Conservation (phyloP, 2,113 vertebrate genomes). For the Nanorana parkeri region DNA sequence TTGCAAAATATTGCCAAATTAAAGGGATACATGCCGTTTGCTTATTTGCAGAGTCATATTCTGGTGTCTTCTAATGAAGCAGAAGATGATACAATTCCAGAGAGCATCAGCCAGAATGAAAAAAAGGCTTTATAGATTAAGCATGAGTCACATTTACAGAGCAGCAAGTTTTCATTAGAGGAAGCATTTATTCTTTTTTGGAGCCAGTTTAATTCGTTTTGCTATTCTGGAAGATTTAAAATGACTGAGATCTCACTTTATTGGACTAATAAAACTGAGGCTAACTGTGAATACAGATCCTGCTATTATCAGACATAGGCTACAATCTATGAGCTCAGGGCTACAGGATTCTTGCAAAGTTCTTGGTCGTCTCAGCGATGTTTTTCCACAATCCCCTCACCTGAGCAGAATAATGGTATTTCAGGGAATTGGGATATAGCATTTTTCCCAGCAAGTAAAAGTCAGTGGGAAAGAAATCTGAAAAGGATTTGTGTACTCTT, state of each 20-base stretch:
- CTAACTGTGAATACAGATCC: neutral
- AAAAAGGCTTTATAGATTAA: no score
- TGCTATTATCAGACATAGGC: neutral
- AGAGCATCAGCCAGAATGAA: no score
- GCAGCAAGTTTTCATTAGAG: no score
- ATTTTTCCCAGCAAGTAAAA: conserved; percentile 38
- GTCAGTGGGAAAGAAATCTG: conserved; percentile 20
- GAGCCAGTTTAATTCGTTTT: conserved; percentile 24
- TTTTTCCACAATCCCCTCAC: conserved; percentile 1
- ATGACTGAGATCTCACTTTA: conserved; percentile 5
- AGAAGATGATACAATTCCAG: no score
- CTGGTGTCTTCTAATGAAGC: no score
- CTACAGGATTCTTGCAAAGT: neutral
- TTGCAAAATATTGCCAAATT: no score
- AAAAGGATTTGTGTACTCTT: conserved; percentile 41
- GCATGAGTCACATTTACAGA: no score
- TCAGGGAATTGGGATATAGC: conserved; percentile 18
- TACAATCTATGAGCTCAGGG: neutral
- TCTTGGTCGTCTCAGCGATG: neutral
- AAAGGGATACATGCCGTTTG: no score
- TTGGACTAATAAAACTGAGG: conserved; percentile 8
- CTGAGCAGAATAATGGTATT: conserved; percentile 11
- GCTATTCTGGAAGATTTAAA: conserved; percentile 1
- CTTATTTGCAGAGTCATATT: no score
- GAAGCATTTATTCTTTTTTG: no score